A percentile compares a stretch with the other conserved stretches of the same genome.
phyloP scores from a whole-genome alignment of 2,113 vertebrate genomes.

The Salvator merianae region DNA sequence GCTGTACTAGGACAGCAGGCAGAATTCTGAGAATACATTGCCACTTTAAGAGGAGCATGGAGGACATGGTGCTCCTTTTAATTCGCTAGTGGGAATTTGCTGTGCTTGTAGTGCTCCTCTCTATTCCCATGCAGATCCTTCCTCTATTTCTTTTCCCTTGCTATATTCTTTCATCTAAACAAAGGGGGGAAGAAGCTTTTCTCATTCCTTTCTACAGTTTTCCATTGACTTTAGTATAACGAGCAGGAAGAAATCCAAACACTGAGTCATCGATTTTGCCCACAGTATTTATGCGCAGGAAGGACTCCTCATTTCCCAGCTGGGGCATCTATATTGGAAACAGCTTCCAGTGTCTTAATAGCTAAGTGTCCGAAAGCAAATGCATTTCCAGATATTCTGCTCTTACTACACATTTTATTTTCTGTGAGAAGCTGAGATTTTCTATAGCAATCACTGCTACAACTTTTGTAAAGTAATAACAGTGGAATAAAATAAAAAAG shows the following conservation, averaged over 20 bases:
- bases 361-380: slow-evolving; percentile 42
- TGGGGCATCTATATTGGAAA: slow-evolving; percentile 43
- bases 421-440: slow-evolving; percentile 54
- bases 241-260: background rate
- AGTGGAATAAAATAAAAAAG: background rate
- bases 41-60: no score
- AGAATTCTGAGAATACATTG: no score
- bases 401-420: slow-evolving; percentile 34
- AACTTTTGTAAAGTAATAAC: slow-evolving; percentile 56
- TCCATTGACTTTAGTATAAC: background rate
- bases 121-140: no score
- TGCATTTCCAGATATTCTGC: slow-evolving; percentile 52
- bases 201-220: background rate
- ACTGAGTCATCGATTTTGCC: slow-evolving; percentile 22
- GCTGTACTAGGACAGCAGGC: no score
- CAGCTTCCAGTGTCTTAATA: slow-evolving; percentile 43
- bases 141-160: background rate
- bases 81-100: no score
- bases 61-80: no score
- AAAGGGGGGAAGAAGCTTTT: fast-evolving
- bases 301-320: slow-evolving; percentile 46
- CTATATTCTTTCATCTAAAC: fast-evolving
- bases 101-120: no score
- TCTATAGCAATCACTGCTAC: slow-evolving; percentile 58
- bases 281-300: slow-evolving; percentile 17